Evolutionary conservation across 2,888 invertebrate species (phyloP).

Genomic region (Urechis unicinctus): DNA sequence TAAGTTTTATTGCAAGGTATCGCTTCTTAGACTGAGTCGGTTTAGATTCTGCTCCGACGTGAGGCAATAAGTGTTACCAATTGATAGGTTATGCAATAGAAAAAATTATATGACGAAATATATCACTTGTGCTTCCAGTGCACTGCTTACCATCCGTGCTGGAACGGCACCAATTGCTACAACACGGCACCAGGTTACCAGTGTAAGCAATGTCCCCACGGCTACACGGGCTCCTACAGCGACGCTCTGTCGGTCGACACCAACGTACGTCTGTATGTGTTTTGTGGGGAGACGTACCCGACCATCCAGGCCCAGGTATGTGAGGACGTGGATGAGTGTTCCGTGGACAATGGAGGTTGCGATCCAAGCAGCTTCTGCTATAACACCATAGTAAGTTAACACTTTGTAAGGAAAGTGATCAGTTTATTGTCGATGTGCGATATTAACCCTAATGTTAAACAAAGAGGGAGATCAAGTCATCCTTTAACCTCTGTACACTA

Average conservation of each 20-base stretch:
- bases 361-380: slow-evolving; percentile 28
- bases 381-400: slow-evolving; percentile 31
- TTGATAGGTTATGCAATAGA: no score
- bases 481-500: no score
- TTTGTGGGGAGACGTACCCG: slow-evolving; percentile 1
- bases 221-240: slow-evolving; percentile 61
- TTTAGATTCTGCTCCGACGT: no score
- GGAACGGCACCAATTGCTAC: slow-evolving; percentile 27
- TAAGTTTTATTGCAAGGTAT: no score
- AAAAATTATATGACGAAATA: no score
- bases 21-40: no score
- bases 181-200: slow-evolving; percentile 65
- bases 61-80: no score
- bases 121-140: slow-evolving; percentile 38
- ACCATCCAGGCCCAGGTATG: slow-evolving; percentile 3
- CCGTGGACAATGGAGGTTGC: slow-evolving; percentile 30
- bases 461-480: no score
- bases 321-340: slow-evolving; percentile 21
- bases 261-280: neutral
- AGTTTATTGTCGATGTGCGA: no score
- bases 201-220: slow-evolving; percentile 77
- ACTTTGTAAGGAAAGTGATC: no score
- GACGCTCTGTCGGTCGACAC: slow-evolving; percentile 11
- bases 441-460: no score
- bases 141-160: slow-evolving; percentile 32